Evolutionary conservation across 2,797 vertebrate genomes (phyloP), one percentile per base, ranked within the genome.

Genomic region (Oreortyx pictus): DNA sequence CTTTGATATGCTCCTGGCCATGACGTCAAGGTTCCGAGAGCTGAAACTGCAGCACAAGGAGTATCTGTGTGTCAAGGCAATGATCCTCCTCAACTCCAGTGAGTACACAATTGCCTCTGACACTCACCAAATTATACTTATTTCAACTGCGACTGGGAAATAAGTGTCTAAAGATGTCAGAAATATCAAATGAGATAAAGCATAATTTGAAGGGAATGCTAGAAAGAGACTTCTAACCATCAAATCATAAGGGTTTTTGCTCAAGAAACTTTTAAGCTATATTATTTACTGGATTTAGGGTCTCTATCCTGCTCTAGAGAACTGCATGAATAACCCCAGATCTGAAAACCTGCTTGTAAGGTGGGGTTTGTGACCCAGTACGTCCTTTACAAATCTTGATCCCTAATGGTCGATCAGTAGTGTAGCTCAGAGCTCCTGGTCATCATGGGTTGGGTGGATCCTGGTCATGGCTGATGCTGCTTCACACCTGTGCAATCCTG

Each of bases 81-180:
- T 99, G 98, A 98, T 99, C 91, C 99, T 99, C 37, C 99, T 99
- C 96, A 99, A 99, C 97, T 99, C 99, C 96, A 99, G 99, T 99
- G 97, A 99, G 99, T 99, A 96, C n/a, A 12, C 20, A 10, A 41
- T 83, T 72, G 59, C 8, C 68, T 77, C 46, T 86, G 43, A 56
- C 5, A 23, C 44, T 76, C 78, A 75, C 50, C 79, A 80, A 93
- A 73, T 3, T 49, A n/a, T 64, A 14, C 68, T 74, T 65, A 50
- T 73, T 71, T 66, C 1, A 1, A 33, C 43, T 11, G 25, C 54
- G 14, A 18, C 60, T 82, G 78, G 80, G 82, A 90, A 84, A 74
- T 54, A 56, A 67, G 52, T 62, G 66, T 81, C 37, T 64, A 65
- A 82, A 89, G 14, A 2, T 19, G 25, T 25, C 39, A 72, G 56